Conservation (phyloP, 2,888 invertebrate species). For the Lepidocyrtoides sp. region DNA sequence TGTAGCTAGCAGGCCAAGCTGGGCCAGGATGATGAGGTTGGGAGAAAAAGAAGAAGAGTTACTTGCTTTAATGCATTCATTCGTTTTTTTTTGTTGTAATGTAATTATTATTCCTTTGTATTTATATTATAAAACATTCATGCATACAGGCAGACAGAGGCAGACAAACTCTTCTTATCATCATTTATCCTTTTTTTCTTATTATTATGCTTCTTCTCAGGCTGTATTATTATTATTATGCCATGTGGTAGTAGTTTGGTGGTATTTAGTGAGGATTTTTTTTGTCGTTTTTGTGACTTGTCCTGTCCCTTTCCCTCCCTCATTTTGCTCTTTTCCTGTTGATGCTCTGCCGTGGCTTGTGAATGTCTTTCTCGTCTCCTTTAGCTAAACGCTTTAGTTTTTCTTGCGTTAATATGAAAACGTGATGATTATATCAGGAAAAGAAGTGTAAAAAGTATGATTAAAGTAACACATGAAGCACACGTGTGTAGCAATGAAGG, state of each 20-base stretch:
- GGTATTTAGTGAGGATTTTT: not conserved
- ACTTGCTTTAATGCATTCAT: slow-evolving; percentile 43
- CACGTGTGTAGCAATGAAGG: not conserved
- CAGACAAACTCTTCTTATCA: slow-evolving; percentile 41
- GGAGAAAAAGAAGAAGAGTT: slow-evolving; percentile 18
- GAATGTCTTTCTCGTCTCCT: slow-evolving; percentile 34
- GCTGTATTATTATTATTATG: slow-evolving; percentile 19
- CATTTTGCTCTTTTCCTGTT: slow-evolving; percentile 2
- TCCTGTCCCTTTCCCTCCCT: too few species aligned
- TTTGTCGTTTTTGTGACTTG: slow-evolving; percentile 37
- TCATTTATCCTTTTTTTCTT: slow-evolving; percentile 40
- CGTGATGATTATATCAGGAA: not conserved
- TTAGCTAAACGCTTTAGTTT: not conserved
- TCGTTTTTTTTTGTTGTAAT: not conserved
- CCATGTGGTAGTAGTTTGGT: slow-evolving; percentile 48
- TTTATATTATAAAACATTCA: not conserved
- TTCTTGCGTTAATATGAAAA: not conserved
- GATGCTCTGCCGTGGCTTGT: slow-evolving; percentile 64
- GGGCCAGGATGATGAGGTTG: not conserved
- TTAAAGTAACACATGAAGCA: not conserved
- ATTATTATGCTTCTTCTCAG: slow-evolving; percentile 58
- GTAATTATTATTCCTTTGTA: slow-evolving; percentile 27
- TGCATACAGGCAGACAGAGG: not conserved
- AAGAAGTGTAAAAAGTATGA: not conserved
- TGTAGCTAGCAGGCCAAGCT: not conserved